These are phyloP conservation scores for Epinephelus awoara DNA, from an alignment of 2,797 vertebrate genomes.

Conservation along the genomic window DNA sequence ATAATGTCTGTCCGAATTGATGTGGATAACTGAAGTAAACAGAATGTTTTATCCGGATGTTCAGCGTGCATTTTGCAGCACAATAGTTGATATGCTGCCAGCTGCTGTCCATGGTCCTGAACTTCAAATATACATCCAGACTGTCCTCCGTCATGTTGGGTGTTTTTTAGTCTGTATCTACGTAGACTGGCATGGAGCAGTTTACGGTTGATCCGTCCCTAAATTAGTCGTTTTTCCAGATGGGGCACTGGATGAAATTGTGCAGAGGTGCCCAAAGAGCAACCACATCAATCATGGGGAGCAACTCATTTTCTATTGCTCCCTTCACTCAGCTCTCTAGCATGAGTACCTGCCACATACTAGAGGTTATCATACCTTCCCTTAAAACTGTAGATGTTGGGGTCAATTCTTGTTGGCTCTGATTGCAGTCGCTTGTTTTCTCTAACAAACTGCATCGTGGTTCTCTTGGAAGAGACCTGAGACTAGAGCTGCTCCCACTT, in stretches of 20 bases:
- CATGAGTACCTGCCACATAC: background rate
- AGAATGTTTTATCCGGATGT: background rate
- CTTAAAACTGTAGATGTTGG: background rate
- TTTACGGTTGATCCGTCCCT: background rate
- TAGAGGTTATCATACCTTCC: background rate
- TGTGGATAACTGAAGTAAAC: background rate
- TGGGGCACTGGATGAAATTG: background rate
- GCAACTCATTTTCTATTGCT: background rate
- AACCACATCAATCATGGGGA: background rate
- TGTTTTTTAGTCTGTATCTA: background rate
- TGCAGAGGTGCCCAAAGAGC: background rate
- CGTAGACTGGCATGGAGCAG: background rate
- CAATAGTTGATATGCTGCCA: background rate
- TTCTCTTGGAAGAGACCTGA: background rate
- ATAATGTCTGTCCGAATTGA: background rate
- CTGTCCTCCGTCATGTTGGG: background rate
- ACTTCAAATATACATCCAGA: background rate
- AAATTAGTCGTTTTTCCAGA: background rate
- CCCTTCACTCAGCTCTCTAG: background rate
- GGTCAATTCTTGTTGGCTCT: background rate
- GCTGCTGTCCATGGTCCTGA: constrained; percentile 54
- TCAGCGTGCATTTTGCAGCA: background rate
- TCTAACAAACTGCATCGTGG: background rate
- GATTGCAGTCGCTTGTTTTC: background rate
- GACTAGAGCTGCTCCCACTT: background rate